phyloP scores from a whole-genome alignment of 2,113 vertebrate genomes.

The Petrocephalus zakoni region DNA sequence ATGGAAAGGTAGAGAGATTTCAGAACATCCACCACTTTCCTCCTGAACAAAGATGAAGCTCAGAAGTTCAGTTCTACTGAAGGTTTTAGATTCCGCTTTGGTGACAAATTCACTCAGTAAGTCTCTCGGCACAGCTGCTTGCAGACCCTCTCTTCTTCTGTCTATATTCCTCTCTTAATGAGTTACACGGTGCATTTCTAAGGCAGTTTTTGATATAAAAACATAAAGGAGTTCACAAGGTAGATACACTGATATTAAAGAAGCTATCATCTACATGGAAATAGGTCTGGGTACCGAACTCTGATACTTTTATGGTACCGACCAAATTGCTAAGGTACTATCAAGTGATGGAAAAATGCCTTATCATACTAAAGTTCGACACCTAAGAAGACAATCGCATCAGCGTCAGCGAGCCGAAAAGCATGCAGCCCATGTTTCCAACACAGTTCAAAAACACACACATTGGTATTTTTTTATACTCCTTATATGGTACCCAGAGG shows the following conservation, averaged over 20 bases:
- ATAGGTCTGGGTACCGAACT: too few species aligned
- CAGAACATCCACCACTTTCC: not conserved
- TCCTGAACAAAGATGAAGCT: not conserved
- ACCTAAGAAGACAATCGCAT: not conserved
- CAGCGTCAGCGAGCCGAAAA: not conserved
- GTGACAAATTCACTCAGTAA: slow-evolving; percentile 21
- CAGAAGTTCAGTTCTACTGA: not conserved
- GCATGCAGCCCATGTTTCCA: not conserved
- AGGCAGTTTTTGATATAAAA: not conserved
- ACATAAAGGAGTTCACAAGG: too few species aligned
- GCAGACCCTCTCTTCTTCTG: not conserved
- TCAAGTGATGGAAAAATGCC: too few species aligned
- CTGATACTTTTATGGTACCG: too few species aligned
- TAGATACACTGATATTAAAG: too few species aligned
- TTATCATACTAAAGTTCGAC: too few species aligned
- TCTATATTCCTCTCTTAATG: slow-evolving; percentile 36
- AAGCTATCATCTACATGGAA: too few species aligned
- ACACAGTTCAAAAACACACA: not conserved
- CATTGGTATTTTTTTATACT: not conserved
- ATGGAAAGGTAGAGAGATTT: not conserved
- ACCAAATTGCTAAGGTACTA: too few species aligned
- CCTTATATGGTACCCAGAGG: not conserved
- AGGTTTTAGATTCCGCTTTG: not conserved
- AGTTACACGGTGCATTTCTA: not conserved
- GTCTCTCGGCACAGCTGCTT: slow-evolving; percentile 25